Base-by-base conservation (phyloP, 2,113 vertebrate species). In the Hiodon tergisus region DNA sequence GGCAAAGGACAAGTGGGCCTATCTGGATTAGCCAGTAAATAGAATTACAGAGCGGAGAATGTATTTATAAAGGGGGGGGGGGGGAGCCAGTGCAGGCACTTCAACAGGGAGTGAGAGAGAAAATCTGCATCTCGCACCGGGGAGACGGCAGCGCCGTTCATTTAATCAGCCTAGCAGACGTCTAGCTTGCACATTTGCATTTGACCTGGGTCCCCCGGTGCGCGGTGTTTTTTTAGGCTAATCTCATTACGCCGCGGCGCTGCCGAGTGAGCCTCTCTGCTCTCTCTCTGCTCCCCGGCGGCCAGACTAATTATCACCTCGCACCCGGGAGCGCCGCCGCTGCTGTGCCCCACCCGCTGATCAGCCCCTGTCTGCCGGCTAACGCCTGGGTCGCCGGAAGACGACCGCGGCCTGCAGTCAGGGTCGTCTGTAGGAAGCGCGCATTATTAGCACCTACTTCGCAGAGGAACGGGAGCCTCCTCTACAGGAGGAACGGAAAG, bases 141-240 rank as follows among this genome's bases (percentile, higher is more conserved):
- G 66, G 60, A 50, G 57, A 73, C 63, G 77, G 78, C 77, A 71
- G 83, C 80, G 78, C 80, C 78, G 82, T 84, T 74, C 59, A 67
- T 76, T 86, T 88, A 89, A 89, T 89, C 88, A 79, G 69, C 62
- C 87, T 48, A 54, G 52, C 88, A 89, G 88, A 89, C 85, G 85
- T 90, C 88, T 89, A 84, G 87, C 87, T 89, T 86, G 85, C 86
- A 85, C 88, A 90, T 90, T 91, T 91, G 86, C 89, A 90, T 90
- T 83, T 90, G 89, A 91, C 89, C 90, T 87, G 85, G 88, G 89
- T 91, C 90, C 88, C 87, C 89, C 71, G 81, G 79, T 85, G 85
- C 88, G 87, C 85, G 46, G 66, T 55, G 59, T 60, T 66, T 78
- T 81, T 75, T 74, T 80, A 81, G 85, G 84, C 87, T 90, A 89